Conservation (phyloP, 1,140 invertebrate genomes). For the Neuroterus valhalla region DNA sequence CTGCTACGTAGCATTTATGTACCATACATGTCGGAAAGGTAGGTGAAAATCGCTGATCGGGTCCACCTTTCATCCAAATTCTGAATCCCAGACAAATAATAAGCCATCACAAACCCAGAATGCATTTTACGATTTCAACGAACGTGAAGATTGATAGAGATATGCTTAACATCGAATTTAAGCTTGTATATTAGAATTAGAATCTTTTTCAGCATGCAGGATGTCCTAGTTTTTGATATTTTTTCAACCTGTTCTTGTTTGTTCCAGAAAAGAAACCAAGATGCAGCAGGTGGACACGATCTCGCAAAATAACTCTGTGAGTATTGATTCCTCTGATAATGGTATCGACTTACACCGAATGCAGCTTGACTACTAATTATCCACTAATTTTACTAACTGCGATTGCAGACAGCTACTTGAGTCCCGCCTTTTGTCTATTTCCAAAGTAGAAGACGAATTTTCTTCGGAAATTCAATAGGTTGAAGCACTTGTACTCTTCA, state of each 20-base stretch:
- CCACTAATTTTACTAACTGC: constrained; percentile 46
- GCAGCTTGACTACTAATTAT: constrained; percentile 55
- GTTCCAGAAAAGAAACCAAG: constrained; percentile 73
- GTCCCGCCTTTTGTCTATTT: background rate
- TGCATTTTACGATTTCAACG: too few relatives aligned
- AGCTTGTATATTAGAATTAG: background rate
- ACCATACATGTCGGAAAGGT: constrained; percentile 74
- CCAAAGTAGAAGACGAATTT: background rate
- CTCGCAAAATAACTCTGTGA: constrained; percentile 77
- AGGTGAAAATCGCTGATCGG: constrained; percentile 39
- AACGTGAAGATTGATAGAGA: too few relatives aligned
- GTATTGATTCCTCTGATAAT: constrained; percentile 51
- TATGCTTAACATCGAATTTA: too few relatives aligned
- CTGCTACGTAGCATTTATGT: constrained; percentile 75
- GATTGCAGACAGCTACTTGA: constrained; percentile 33
- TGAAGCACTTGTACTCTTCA: too few relatives aligned
- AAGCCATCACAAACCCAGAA: background rate
- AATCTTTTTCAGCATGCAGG: background rate
- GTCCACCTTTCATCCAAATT: background rate
- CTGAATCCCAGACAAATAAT: background rate
- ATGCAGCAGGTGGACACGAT: constrained; percentile 79
- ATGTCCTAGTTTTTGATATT: constrained; percentile 31
- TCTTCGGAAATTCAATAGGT: background rate
- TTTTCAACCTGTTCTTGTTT: constrained; percentile 36
- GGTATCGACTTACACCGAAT: constrained; percentile 38